Base-by-base conservation (phyloP, 2,888 invertebrate species). In the Andrena chrysosceles region DNA sequence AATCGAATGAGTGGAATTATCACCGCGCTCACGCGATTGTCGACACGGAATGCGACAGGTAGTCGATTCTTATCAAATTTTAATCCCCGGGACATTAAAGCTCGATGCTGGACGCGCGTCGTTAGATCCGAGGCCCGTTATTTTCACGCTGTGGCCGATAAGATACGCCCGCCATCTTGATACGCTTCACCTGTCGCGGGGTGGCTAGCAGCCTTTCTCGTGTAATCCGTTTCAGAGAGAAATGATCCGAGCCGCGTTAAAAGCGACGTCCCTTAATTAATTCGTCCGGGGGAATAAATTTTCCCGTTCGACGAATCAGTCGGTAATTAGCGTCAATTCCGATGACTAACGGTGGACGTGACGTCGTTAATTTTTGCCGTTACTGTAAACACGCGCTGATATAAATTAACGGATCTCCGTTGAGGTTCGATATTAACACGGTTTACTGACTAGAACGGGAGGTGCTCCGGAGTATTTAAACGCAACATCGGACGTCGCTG, bases 101-200 rank as follows among this genome's bases (percentile, higher is more conserved):
- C 75, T 33, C 74, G 33, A 60, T 62, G 26, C 31, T 56, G 62
- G 31, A 59, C 49, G 64, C 52, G 66, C 29, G 49, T 86, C 78
- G 76, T 82, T 85, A 71, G 63, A 75, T 76, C 31, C 56, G 72
- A 67, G 67, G 35, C n/a, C 59, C 79, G 82, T 85, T 87, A 87
- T 83, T 81, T 87, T 85, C 87, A 78, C 87, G 67, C 85, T 16
- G 42, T 16, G 13, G 42, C 42, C 83, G 87, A 87, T 87, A 83
- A 81, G 74, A 62, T 66, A 59, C 69, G 63, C 42, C 73, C 54
- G 70, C 60, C 73, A 67, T 71, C 70, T 74, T 74, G 74, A 67
- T 54, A 69, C 73, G 68, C 29, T 42, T 66, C 63, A 79, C 66
- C 64, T 81, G 72, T 69, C 66, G 66, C 68, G 31, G 26, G 54